Conservation (phyloP, 2,113 vertebrate species). For the Ibidorhyncha struthersii region DNA sequence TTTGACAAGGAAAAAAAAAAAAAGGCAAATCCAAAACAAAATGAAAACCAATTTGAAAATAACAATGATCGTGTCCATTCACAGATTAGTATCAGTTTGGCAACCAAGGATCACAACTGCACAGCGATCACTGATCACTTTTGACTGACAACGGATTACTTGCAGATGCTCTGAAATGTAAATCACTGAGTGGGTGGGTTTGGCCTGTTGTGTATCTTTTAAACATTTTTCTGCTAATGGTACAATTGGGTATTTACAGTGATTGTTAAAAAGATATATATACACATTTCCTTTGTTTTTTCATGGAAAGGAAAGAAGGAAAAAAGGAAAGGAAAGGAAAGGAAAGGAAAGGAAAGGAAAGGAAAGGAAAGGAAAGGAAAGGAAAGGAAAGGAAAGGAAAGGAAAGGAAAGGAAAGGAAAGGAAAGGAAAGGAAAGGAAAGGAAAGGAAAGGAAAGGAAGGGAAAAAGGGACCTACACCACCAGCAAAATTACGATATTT, state of each 20-base stretch:
- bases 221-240: background rate
- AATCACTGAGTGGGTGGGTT: background rate
- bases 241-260: constrained; percentile 50
- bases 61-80: background rate
- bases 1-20: background rate
- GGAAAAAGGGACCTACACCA: background rate
- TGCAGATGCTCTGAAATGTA: constrained; percentile 39
- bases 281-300: background rate
- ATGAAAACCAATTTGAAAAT: background rate
- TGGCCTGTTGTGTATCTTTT: background rate
- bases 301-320: too few relatives aligned
- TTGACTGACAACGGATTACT: constrained; percentile 20
- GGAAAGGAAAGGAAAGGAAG: too few relatives aligned
- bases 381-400: background rate
- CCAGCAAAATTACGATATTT: background rate
- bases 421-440: background rate
- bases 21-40: background rate
- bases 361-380: background rate
- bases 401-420: too few relatives aligned
- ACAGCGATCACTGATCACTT: constrained; percentile 45
- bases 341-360: too few relatives aligned
- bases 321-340: background rate
- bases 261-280: constrained; percentile 29
- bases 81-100: constrained; percentile 15
- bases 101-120: constrained; percentile 54